Evolutionary conservation across 2,888 invertebrate species (phyloP), one percentile per base, ranked within the genome.

Genomic region (Odontocerum albicorne): DNA sequence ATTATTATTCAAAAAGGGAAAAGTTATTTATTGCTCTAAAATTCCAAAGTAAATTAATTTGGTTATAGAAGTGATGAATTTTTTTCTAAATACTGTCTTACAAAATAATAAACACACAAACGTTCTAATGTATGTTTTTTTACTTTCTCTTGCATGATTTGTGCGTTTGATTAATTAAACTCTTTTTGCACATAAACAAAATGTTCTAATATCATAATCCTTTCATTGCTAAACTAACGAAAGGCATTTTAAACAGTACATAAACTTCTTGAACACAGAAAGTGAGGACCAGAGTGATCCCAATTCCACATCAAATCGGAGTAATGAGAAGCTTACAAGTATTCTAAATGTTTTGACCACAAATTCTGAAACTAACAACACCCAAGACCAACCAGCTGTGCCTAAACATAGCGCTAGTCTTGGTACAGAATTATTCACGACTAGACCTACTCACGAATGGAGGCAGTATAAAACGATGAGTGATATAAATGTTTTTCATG

Each of bases 251-350:
- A 75, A 72, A 70, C 81, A 82, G 65, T 83, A 82, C 70, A 74
- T 83, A 72, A 81, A 82, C 72, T 82, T 83, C 74, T 73, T 83
- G 65, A 80, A 75, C 64, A 73, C 76, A 12, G 74, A 75, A 49
- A 74, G 78, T 53, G 64, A 62, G 59, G 38, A 61, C 62, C 53
- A 61, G 32, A 31, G 49, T 21, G 32, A 21, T 42, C 20, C 22
- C 7, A 59, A 61, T 43, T 32, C 53, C 8, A 42, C 42, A 3
- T 38, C 49, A 10, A 53, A 35, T 12, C 15, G 53, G 31, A 53
- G 52, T n/a, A 49, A 49, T 33, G 46, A 40, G n/a, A 50, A 60
- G 12, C 43, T 60, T 4, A 44, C 55, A 2, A 35, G 47, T n/a
- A 58, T 61, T 15, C 38, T 61, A 16, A 53, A 59, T 49, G 44